Evolutionary conservation across 2,113 vertebrate species (phyloP), one percentile per base, ranked within the genome.

Genomic region (Channa argus): DNA sequence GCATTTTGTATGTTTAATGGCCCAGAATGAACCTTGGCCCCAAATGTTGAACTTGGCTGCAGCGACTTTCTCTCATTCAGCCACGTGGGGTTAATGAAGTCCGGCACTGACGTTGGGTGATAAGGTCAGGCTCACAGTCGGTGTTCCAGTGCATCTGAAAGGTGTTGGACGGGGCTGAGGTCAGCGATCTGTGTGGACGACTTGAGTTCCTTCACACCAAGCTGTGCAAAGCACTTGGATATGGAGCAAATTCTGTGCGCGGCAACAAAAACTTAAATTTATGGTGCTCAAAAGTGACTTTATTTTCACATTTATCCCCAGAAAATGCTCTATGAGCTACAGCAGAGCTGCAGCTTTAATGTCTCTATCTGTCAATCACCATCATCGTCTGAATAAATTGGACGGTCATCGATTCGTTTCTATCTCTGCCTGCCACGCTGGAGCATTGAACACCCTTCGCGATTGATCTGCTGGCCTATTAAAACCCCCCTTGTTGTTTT

Each of bases 341-440:
- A 24, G 24, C 24, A 24, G 24, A 24, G 39, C 38, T 56, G 51
- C 41, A 24, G 51, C 13, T 74, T 52, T 24, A 34, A 13, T 50
- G 3, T 44, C 55, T 44, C 53, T 24, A 39, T 94, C 96, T 95
- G 95, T 94, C 95, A 96, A 93, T 96, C 96, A 95, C 94, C 95
- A 92, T 95, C 95, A 95, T 95, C 95, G 95, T 96, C 96, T 96
- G 96, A 96, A 96, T 96, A 96, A 96, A 97, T 96, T 95, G 96
- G 97, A 97, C 94, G 94, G 94, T 93, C 95, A 98, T 98, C 91
- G 96, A 98, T 97, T 96, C 90, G 92, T 96, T 96, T 78, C 74
- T 96, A 96, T 97, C 97, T 97, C 97, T 91, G 92, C 94, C 95
- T 93, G 93, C 95, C 96, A 97, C 92, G 93, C 95, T 92, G 94